Evolutionary conservation across 1,140 invertebrate species (phyloP).

Genomic region (Drosophila persimilis): DNA sequence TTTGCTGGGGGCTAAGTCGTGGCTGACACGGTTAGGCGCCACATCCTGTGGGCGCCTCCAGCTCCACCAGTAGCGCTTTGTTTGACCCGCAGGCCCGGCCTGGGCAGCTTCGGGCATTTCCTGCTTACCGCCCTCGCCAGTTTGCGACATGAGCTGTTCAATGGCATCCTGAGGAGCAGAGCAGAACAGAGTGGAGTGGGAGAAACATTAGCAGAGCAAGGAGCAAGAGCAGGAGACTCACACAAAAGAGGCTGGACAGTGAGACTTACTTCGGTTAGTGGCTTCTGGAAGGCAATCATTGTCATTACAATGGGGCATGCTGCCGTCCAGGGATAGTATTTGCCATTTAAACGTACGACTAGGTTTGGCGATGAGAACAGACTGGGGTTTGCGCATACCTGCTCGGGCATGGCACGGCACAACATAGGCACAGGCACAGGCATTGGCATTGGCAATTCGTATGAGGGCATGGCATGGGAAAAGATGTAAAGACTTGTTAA

Average conservation of each 20-base stretch:
- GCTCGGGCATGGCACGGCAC: not conserved
- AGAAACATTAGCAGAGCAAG: not conserved
- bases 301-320: constrained; percentile 95
- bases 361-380: constrained; percentile 93
- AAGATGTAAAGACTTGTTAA: constrained; percentile 46
- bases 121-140: constrained; percentile 16
- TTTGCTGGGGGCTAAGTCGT: constrained; percentile 27
- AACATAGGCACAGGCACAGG: constrained; percentile 8
- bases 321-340: constrained; percentile 94
- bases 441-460: constrained; percentile 1
- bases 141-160: constrained; percentile 70
- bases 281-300: constrained; percentile 91
- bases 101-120: constrained; percentile 67
- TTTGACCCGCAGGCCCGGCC: constrained; percentile 68
- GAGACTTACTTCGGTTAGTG: constrained; percentile 84
- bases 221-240: constrained; percentile 4
- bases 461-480: constrained; percentile 33
- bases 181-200: not conserved
- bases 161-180: constrained; percentile 66
- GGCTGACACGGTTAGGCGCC: constrained; percentile 47
- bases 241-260: not conserved
- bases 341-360: constrained; percentile 93
- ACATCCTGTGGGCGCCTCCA: constrained; percentile 87
- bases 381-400: constrained; percentile 91
- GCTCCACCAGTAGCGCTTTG: constrained; percentile 88